Evolutionary conservation across 2,113 vertebrate species (phyloP), one percentile per base, ranked within the genome.

Genomic region (Reinhardtius hippoglossoides): DNA sequence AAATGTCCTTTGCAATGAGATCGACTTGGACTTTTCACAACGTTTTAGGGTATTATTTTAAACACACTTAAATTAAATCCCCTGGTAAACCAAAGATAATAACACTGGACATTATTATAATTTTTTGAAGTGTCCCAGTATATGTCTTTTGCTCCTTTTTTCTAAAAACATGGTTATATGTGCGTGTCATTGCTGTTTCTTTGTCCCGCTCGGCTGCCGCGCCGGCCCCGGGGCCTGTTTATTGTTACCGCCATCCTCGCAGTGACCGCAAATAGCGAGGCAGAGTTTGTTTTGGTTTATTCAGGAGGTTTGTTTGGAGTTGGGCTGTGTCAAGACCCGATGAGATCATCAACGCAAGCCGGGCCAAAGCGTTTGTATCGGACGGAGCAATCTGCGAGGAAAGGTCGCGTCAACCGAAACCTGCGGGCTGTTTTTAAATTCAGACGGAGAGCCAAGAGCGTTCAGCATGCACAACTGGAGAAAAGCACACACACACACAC

Each of bases 241-340:
- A 76, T 81, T 91, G 82, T 84, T 89, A 67, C 71, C 80, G 71
- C 54, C 74, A 64, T 86, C 50, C 82, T 81, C 4, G 74, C 84
- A 20, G 68, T 80, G 71, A 76, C 89, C 61, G 18, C 80, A 64
- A 75, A 86, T n/a, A 44, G 26, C 6, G 42, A 46, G 37, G 67
- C 42, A 3, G 46, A 21, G 74, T 70, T 82, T 91, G 83, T 89
- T 91, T 78, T 86, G 89, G 79, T 84, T 78, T 84, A 50, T 40
- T 78, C 50, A 15, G 58, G 66, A 55, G 52, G 74, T 77, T 90
- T 87, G 84, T 90, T 91, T 84, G 78, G 76, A 87, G 71, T 83
- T 71, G 27, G 71, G 55, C 66, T 40, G 46, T 26, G 61, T 46
- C 58, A 74, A 65, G 73, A 62, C 84, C 71, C 21, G 64, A 70